Percentiles rank a stretch among this genome's conserved stretches.
Conservation (phyloP, 2,113 vertebrate species). For the Strix uralensis region DNA sequence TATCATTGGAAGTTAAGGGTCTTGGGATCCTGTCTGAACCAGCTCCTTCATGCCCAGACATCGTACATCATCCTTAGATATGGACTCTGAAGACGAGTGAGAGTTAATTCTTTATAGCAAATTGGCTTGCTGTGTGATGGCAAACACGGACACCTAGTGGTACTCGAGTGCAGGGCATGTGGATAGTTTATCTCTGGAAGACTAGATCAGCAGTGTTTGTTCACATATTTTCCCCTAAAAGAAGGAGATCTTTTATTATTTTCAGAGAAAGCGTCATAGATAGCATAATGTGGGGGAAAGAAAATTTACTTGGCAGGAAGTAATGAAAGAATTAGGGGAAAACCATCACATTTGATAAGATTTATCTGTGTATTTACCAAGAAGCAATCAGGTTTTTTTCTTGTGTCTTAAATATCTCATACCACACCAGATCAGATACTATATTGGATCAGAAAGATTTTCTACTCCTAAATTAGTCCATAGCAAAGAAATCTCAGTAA, state of each 20-base stretch:
- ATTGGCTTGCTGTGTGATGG: not conserved
- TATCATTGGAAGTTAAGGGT: not conserved
- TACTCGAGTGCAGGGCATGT: not conserved
- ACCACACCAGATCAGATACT: not conserved
- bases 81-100: not conserved
- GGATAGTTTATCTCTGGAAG: not conserved
- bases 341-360: not conserved
- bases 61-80: not conserved
- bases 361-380: not conserved
- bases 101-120: not conserved
- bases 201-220: not conserved
- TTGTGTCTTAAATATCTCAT: not conserved
- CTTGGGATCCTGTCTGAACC: not conserved
- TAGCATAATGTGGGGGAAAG: not conserved
- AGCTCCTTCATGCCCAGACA: not conserved
- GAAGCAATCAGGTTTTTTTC: not conserved
- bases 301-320: not conserved
- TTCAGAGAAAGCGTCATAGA: not conserved
- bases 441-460: not conserved
- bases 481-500: conserved; percentile 6
- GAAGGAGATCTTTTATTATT: not conserved
- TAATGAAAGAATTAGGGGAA: not conserved
- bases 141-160: conserved; percentile 69
- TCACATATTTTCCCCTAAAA: not conserved
- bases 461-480: not conserved